A percentile compares a stretch with the other conserved stretches of the same genome.
These are phyloP conservation scores for Pogonomyrmex californicus DNA, from an alignment of 1,140 invertebrate genomes.

Conservation along the genomic window DNA sequence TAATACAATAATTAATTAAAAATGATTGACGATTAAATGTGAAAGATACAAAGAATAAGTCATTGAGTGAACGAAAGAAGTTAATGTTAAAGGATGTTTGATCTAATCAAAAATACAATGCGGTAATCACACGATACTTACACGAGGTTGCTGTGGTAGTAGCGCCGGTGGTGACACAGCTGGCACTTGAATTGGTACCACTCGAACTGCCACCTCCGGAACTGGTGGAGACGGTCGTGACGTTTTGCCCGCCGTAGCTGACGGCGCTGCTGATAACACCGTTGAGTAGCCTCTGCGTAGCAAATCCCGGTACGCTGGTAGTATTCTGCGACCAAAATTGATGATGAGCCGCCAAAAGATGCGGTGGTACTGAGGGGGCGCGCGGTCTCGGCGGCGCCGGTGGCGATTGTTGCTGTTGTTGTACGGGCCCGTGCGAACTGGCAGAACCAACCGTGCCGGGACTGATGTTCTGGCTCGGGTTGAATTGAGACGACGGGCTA, in stretches of 20 bases:
- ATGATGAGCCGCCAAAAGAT: conserved; percentile 85
- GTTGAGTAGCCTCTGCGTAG: conserved; percentile 85
- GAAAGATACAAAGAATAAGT: neutral
- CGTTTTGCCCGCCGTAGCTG: conserved; percentile 84
- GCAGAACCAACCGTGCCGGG: conserved; percentile 80
- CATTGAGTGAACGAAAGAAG: neutral
- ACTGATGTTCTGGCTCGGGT: conserved; percentile 80
- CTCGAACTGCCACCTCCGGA: conserved; percentile 73
- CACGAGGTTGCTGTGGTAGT: conserved; percentile 73
- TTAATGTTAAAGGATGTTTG: neutral
- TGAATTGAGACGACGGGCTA: conserved; percentile 85
- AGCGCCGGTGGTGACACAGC: conserved; percentile 56
- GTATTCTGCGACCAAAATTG: conserved; percentile 85
- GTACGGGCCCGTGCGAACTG: conserved; percentile 64
- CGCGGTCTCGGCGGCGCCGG: conserved; percentile 84
- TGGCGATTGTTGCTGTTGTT: conserved; percentile 81
- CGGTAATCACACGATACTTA: conserved; percentile 68
- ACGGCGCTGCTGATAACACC: conserved; percentile 86
- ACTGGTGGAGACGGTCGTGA: conserved; percentile 69
- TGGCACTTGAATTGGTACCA: conserved; percentile 69
- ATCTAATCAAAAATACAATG: conserved; percentile 18
- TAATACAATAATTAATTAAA: neutral
- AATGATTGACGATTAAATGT: neutral
- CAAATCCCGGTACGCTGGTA: conserved; percentile 87
- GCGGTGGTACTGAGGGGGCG: conserved; percentile 85